A percentile compares a stretch with the other conserved stretches of the same genome.
Conservation (phyloP, 2,797 vertebrate species). For the Rhabdomys pumilio region DNA sequence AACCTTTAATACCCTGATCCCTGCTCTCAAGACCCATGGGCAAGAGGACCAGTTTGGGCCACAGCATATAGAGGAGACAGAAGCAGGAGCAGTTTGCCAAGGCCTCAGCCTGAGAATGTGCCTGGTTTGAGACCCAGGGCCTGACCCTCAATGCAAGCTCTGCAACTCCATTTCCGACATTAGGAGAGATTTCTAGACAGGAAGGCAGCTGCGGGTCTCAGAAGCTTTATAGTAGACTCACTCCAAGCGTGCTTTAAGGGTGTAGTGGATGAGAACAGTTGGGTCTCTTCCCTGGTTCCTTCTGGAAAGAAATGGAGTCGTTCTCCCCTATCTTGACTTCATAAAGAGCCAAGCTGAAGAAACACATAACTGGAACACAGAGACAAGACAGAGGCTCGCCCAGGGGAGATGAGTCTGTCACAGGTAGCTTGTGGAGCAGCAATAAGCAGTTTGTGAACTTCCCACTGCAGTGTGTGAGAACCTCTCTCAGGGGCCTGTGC, state of each 20-base stretch:
- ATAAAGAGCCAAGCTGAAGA: background rate
- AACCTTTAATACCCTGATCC: rapidly evolving
- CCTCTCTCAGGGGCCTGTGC: background rate
- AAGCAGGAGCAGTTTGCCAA: background rate
- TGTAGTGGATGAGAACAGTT: rapidly evolving
- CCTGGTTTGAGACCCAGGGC: background rate
- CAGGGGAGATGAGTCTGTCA: background rate
- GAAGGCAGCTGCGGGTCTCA: background rate
- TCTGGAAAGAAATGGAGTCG: background rate
- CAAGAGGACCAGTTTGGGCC: background rate
- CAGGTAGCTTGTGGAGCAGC: background rate
- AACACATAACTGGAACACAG: background rate
- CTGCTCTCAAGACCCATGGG: no score
- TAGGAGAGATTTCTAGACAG: no score
- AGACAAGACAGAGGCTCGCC: rapidly evolving
- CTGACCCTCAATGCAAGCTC: background rate
- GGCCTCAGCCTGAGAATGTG: background rate
- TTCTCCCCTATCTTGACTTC: background rate
- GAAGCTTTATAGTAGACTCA: background rate
- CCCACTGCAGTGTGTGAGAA: background rate
- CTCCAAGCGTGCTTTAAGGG: background rate
- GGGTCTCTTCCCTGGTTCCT: no score
- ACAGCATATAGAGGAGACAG: background rate
- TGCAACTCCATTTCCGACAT: no score
- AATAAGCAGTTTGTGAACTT: background rate